These are phyloP conservation scores for Lottia gigantea DNA, from an alignment of 2,888 invertebrate species.

Conservation along the genomic window DNA sequence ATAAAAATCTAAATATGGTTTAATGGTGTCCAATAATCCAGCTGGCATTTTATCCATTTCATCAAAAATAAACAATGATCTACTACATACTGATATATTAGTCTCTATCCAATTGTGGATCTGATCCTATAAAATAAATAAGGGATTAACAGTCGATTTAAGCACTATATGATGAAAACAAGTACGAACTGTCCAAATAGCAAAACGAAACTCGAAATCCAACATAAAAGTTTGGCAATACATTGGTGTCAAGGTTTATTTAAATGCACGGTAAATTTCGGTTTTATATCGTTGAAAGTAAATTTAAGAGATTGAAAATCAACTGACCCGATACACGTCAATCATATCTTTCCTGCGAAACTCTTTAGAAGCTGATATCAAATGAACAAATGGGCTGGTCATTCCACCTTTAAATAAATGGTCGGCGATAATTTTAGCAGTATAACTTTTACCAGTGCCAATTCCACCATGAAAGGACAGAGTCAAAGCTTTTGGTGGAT, in stretches of 20 bases:
- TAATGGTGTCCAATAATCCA: constrained; percentile 84
- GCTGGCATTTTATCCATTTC: constrained; percentile 94
- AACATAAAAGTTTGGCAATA: too few relatives aligned
- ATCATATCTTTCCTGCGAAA: too few relatives aligned
- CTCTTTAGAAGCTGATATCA: constrained; percentile 84
- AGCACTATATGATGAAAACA: too few relatives aligned
- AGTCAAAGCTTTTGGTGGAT: constrained; percentile 81
- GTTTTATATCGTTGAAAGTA: too few relatives aligned
- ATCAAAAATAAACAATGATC: constrained; percentile 93
- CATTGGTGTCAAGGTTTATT: too few relatives aligned
- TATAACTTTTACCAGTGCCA: constrained; percentile 73
- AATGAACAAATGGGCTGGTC: constrained; percentile 81
- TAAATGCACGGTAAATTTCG: too few relatives aligned
- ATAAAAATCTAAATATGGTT: constrained; percentile 89
- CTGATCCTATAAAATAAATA: constrained; percentile 57
- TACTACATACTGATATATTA: constrained; percentile 78
- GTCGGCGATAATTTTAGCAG: constrained; percentile 67
- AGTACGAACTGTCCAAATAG: too few relatives aligned
- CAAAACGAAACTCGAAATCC: too few relatives aligned
- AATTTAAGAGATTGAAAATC: too few relatives aligned
- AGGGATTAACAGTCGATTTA: too few relatives aligned
- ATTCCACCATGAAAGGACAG: constrained; percentile 95
- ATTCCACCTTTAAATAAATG: constrained; percentile 73
- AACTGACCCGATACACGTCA: too few relatives aligned
- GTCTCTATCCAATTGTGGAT: constrained; percentile 71